These are phyloP conservation scores for Turdus rufiventris DNA, from an alignment of 2,113 vertebrate species.

Conservation along the genomic window DNA sequence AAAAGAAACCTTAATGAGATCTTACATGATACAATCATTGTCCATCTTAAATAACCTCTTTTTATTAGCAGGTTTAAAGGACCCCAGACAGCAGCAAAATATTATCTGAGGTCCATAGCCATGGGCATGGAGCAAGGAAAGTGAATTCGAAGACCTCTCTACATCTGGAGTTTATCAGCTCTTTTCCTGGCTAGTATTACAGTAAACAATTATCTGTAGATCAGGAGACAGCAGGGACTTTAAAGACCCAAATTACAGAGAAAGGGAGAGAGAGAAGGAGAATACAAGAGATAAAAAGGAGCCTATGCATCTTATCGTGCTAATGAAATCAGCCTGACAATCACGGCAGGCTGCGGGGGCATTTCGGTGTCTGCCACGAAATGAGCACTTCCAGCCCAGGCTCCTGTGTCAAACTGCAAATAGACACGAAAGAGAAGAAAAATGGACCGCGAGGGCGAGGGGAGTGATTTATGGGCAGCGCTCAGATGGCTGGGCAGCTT, in stretches of 20 bases:
- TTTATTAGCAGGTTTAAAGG: slow-evolving; percentile 56
- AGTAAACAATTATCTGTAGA: slow-evolving; percentile 88
- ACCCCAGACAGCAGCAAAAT: slow-evolving; percentile 62
- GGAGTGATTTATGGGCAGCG: slow-evolving; percentile 41
- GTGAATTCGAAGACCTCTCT: slow-evolving; percentile 77
- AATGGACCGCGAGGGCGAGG: slow-evolving; percentile 28
- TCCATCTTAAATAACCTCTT: slow-evolving; percentile 29
- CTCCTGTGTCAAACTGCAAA: slow-evolving; percentile 69
- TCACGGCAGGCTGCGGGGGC: slow-evolving; percentile 66
- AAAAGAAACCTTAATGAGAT: neutral
- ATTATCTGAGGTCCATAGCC: slow-evolving; percentile 77
- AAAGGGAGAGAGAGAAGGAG: slow-evolving; percentile 72
- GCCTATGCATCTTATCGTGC: slow-evolving; percentile 78
- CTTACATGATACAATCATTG: neutral
- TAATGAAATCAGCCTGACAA: slow-evolving; percentile 83
- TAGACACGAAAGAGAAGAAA: slow-evolving; percentile 57
- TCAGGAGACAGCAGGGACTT: slow-evolving; percentile 85
- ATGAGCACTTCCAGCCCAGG: slow-evolving; percentile 69
- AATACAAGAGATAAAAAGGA: slow-evolving; percentile 78
- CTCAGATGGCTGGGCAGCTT: neutral
- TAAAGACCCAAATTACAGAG: slow-evolving; percentile 83
- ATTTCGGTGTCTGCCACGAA: slow-evolving; percentile 71
- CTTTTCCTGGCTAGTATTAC: slow-evolving; percentile 88
- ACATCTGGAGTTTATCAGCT: slow-evolving; percentile 93
- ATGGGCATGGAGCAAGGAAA: slow-evolving; percentile 77